A percentile compares a stretch with the other conserved stretches of the same genome.
Conservation (phyloP, 92 coral and sea anemone genomes). For the Porites lobata region DNA sequence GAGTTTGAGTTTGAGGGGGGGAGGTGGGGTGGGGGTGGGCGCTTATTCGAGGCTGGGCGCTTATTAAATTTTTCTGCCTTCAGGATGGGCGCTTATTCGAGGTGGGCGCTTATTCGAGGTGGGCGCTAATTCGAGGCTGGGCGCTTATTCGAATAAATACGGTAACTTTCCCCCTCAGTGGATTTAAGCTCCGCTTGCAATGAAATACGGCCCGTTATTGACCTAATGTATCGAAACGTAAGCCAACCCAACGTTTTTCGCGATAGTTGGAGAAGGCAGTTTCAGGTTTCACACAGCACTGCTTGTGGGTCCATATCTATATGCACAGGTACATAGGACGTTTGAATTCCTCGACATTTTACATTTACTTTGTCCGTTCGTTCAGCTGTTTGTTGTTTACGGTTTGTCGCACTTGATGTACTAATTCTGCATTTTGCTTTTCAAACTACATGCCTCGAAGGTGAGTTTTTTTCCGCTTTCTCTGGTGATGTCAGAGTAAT, state of each 20-base stretch:
- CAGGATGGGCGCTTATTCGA: too few species aligned
- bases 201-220: too few species aligned
- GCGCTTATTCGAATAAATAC: too few species aligned
- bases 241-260: background rate
- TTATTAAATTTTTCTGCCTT: too few species aligned
- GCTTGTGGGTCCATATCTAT: background rate
- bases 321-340: background rate
- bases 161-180: too few species aligned
- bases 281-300: background rate
- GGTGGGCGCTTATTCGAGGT: too few species aligned
- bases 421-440: constrained; percentile 12
- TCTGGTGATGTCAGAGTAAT: constrained; percentile 14
- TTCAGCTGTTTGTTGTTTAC: constrained; percentile 24
- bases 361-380: background rate
- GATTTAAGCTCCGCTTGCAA: too few species aligned
- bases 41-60: too few species aligned
- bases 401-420: constrained; percentile 8
- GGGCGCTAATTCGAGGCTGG: too few species aligned
- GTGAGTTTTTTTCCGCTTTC: constrained; percentile 36
- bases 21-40: too few species aligned
- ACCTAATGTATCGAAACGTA: too few species aligned
- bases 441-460: constrained; percentile 2
- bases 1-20: too few species aligned
- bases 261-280: background rate
- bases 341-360: background rate